These are phyloP conservation scores for Eretmochelys imbricata DNA, from an alignment of 2,113 vertebrate species.

Conservation along the genomic window DNA sequence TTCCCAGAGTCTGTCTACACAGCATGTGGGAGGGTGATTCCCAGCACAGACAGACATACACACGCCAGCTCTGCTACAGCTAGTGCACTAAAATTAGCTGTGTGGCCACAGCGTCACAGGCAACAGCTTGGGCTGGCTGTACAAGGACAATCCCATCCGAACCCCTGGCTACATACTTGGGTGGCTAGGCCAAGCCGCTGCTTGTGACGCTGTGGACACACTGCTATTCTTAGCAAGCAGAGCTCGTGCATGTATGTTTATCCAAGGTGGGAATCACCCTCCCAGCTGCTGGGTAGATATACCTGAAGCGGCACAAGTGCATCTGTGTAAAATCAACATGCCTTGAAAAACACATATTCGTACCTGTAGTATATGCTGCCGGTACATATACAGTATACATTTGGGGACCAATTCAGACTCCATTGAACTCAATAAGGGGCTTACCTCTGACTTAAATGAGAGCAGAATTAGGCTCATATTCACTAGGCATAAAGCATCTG, in stretches of 20 bases:
- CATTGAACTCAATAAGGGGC: background rate
- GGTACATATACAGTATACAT: accelerated
- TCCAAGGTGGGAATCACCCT: background rate
- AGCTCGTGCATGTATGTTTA: background rate
- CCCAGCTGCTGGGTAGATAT: background rate
- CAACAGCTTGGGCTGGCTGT: background rate
- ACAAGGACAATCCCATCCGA: background rate
- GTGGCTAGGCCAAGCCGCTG: background rate
- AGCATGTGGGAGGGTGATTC: background rate
- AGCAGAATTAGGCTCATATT: background rate
- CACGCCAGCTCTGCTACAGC: background rate
- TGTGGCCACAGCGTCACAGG: background rate
- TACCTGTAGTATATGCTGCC: background rate
- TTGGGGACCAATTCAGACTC: background rate
- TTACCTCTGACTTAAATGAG: background rate
- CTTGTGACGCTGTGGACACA: background rate
- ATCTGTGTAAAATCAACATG: background rate
- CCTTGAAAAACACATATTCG: background rate
- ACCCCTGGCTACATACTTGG: background rate
- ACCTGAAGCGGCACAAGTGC: accelerated
- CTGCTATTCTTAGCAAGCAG: background rate
- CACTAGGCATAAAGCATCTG: background rate
- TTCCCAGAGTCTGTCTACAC: background rate
- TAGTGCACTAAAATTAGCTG: background rate
- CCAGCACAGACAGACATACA: background rate